These are phyloP conservation scores for Grus americana DNA, from an alignment of 2,113 vertebrate species.

Conservation along the genomic window DNA sequence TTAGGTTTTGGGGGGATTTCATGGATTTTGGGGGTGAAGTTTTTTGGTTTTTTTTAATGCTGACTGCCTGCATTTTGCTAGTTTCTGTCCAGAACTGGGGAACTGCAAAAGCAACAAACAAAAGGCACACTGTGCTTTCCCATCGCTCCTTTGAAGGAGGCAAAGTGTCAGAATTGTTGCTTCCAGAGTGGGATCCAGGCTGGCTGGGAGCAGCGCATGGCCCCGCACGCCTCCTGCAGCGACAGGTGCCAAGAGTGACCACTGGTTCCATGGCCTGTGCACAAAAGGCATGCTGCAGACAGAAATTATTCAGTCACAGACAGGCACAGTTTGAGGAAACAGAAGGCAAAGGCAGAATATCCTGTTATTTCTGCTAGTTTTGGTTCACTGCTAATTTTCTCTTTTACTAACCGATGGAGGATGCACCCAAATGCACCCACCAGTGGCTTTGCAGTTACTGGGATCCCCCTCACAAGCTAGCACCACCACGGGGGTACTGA, in stretches of 20 bases:
- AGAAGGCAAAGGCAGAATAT: not conserved
- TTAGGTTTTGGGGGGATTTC: not conserved
- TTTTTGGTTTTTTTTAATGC: not conserved
- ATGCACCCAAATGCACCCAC: not conserved
- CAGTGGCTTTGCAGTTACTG: not conserved
- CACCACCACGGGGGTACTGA: not conserved
- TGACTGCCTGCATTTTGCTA: not conserved
- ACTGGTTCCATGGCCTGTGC: not conserved
- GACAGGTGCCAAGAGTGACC: not conserved
- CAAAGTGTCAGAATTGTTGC: not conserved
- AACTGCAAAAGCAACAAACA: not conserved
- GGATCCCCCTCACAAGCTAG: not conserved
- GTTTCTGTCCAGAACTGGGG: not conserved
- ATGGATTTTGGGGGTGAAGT: not conserved
- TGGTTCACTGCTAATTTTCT: not conserved
- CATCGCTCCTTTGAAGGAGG: not conserved
- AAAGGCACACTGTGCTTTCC: not conserved
- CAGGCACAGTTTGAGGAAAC: not conserved
- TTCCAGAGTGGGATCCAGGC: not conserved
- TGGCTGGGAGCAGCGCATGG: not conserved
- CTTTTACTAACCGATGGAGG: not conserved
- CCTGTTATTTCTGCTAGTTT: not conserved
- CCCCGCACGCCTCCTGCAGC: accelerated
- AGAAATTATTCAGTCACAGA: not conserved
- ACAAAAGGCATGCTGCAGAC: not conserved